Conservation (phyloP, 2,113 vertebrate species). For the Ammodytes dubius region DNA sequence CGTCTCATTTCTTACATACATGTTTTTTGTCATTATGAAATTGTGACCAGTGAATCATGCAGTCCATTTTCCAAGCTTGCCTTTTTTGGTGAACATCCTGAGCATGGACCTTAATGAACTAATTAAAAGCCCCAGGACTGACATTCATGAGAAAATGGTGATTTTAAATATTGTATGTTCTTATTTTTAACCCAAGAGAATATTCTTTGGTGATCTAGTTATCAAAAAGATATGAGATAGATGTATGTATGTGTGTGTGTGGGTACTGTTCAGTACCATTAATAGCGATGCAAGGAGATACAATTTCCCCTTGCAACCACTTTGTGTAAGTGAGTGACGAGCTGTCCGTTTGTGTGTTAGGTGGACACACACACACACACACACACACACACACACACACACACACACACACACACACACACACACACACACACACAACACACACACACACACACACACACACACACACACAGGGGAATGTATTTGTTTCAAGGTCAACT, state of each 20-base stretch:
- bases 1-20: neutral
- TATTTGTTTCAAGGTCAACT: constrained; percentile 78
- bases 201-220: neutral
- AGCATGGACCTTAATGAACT: neutral
- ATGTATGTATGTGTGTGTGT: neutral
- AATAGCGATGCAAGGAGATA: constrained; percentile 16
- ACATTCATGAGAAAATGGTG: neutral
- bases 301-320: constrained; percentile 19
- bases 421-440: constrained; percentile 15
- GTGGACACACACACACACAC: neutral
- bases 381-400: constrained; percentile 3
- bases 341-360: constrained; percentile 8
- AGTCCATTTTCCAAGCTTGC: neutral
- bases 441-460: constrained; percentile 3
- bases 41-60: neutral
- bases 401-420: constrained; percentile 2
- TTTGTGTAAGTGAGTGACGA: constrained; percentile 31
- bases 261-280: neutral
- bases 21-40: neutral
- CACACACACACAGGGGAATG: constrained; percentile 20
- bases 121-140: neutral
- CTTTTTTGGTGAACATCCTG: neutral
- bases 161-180: neutral
- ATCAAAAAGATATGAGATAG: neutral
- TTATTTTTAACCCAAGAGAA: neutral